phyloP scores from a whole-genome alignment of 2,888 invertebrate genomes.

The Tetanocera ferruginea region DNA sequence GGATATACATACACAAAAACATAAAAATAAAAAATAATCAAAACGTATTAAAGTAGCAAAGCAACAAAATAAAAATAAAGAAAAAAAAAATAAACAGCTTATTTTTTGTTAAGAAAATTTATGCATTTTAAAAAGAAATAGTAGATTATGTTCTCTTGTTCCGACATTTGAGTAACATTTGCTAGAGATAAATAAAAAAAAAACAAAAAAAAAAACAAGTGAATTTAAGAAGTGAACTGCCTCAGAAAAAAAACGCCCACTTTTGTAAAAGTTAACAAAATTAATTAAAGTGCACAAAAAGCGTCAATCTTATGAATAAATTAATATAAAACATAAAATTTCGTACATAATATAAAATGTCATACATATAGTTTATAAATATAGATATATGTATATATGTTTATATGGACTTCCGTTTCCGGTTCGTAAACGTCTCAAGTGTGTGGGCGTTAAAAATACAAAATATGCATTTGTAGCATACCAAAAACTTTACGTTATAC shows the following conservation, averaged over 20 bases:
- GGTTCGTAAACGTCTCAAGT: not conserved
- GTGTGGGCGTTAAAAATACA: not conserved
- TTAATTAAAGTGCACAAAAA: not conserved
- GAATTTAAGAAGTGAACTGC: not conserved
- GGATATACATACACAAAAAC: slow-evolving; percentile 34
- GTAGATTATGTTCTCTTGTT: not conserved
- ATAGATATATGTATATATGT: not conserved
- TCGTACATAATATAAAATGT: not conserved
- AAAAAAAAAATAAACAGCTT: slow-evolving; percentile 33
- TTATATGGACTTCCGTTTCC: slow-evolving; percentile 6
- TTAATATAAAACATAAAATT: not conserved
- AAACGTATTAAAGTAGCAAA: slow-evolving; percentile 43
- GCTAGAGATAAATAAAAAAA: not conserved
- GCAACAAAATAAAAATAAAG: slow-evolving; percentile 36
- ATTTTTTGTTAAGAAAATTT: not conserved
- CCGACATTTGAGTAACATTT: not conserved
- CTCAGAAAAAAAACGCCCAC: slow-evolving; percentile 10
- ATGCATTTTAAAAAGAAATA: not conserved
- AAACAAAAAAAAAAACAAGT: not conserved
- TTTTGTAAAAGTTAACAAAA: slow-evolving; percentile 31
- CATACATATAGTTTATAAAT: too few species aligned
- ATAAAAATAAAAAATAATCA: slow-evolving; percentile 26
- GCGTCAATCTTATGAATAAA: slow-evolving; percentile 31
- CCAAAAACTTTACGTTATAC: not conserved
- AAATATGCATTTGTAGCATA: not conserved